These are phyloP conservation scores for Drymodes brunneopygia DNA, from an alignment of 2,113 vertebrate genomes.

Conservation along the genomic window DNA sequence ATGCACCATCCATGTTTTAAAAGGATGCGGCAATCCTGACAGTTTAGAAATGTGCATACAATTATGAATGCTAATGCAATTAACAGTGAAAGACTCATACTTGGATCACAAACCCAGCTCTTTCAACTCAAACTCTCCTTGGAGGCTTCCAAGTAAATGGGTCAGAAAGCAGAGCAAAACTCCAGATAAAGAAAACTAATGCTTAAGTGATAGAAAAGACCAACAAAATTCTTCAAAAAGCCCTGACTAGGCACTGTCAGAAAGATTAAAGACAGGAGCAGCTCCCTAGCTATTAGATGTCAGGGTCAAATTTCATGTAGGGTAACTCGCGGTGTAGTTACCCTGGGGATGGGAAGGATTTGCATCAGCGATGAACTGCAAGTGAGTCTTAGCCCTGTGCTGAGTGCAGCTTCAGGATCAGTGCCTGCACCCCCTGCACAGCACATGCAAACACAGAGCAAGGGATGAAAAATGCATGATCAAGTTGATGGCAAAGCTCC, in stretches of 20 bases:
- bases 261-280: not conserved
- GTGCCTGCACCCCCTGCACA: not conserved
- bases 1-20: not conserved
- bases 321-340: not conserved
- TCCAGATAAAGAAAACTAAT: not conserved
- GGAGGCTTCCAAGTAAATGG: not conserved
- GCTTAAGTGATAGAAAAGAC: not conserved
- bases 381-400: not conserved
- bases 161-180: not conserved
- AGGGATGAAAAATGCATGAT: constrained; percentile 29
- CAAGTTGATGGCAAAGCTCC: not conserved
- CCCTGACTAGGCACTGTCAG: not conserved
- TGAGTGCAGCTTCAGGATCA: not conserved
- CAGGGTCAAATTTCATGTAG: not conserved
- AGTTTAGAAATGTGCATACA: constrained; percentile 9
- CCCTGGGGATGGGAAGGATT: not conserved
- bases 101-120: not conserved
- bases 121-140: not conserved
- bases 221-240: not conserved
- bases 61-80: constrained; percentile 19
- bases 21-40: not conserved
- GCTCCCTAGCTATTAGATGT: not conserved
- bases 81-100: not conserved
- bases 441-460: not conserved
- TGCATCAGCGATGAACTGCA: fast-evolving